Percentiles rank a stretch among this genome's conserved stretches.
These are phyloP conservation scores for Myotis pilosus DNA, from an alignment of 2,797 vertebrate species.

Conservation along the genomic window DNA sequence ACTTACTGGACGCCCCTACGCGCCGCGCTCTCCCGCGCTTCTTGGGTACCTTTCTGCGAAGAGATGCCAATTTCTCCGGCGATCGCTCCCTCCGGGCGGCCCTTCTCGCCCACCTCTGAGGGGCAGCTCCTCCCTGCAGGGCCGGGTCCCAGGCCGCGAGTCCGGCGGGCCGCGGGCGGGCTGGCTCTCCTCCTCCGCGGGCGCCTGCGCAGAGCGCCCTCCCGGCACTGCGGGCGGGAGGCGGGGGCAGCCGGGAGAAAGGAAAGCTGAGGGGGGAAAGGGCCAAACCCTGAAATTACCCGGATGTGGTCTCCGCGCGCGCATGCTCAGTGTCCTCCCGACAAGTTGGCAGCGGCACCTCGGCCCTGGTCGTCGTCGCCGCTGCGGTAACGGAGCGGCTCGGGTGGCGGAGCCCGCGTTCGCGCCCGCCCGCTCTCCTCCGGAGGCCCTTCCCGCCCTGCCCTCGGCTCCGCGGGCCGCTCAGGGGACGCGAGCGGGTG, in stretches of 20 bases:
- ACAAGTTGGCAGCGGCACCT: conserved; percentile 79
- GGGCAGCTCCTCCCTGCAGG: too few relatives aligned
- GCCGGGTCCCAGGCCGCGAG: accelerated
- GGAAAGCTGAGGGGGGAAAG: conserved; percentile 52
- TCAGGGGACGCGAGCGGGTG: conserved; percentile 15
- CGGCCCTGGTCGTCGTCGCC: conserved; percentile 70
- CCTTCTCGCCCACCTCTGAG: accelerated
- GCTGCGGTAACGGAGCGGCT: conserved; percentile 74
- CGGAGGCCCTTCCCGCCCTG: background rate
- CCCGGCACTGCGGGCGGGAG: conserved; percentile 12
- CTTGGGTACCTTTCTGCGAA: background rate
- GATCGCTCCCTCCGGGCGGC: background rate
- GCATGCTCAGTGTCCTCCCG: conserved; percentile 71
- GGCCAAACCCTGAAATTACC: conserved; percentile 77
- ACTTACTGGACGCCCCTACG: background rate
- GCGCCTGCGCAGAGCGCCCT: conserved; percentile 68
- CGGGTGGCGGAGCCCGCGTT: conserved; percentile 58
- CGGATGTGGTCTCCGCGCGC: conserved; percentile 75
- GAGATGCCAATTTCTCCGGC: background rate
- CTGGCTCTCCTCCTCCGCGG: background rate
- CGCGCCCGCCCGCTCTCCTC: background rate
- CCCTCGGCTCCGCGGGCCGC: background rate
- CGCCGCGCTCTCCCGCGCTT: background rate
- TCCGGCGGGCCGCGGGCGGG: accelerated
- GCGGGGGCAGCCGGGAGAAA: conserved; percentile 69